These are phyloP conservation scores for Drosophila paranaensis DNA, from an alignment of 2,888 invertebrate species.

Conservation along the genomic window DNA sequence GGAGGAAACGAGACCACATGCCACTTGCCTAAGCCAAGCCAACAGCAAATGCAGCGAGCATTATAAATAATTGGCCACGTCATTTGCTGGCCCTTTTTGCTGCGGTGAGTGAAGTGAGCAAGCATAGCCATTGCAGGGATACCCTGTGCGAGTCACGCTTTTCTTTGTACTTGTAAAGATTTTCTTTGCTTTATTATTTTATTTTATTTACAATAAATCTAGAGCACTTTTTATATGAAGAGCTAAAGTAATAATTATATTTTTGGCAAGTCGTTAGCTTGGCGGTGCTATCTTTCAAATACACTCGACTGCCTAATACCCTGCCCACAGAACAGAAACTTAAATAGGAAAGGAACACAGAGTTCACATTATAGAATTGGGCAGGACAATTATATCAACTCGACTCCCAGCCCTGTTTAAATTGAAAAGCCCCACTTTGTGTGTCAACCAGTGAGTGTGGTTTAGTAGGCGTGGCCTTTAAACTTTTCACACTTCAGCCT, in stretches of 20 bases:
- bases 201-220: too few species aligned
- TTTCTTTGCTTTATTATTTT: too few species aligned
- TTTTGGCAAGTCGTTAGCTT: too few species aligned
- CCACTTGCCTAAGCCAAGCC: slow-evolving; percentile 7
- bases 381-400: background rate
- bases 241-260: too few species aligned
- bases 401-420: background rate
- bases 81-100: slow-evolving; percentile 9
- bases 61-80: slow-evolving; percentile 48
- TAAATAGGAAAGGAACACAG: too few species aligned
- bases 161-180: too few species aligned
- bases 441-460: background rate
- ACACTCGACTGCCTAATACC: background rate
- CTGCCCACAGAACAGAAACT: background rate
- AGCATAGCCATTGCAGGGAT: background rate
- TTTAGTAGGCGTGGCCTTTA: background rate
- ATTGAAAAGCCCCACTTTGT: background rate
- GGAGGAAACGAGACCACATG: slow-evolving; percentile 12
- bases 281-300: background rate
- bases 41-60: slow-evolving; percentile 28
- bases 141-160: background rate
- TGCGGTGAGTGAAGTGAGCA: background rate
- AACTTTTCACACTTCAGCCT: background rate
- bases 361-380: too few species aligned
- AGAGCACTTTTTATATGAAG: too few species aligned